Evolutionary conservation across 2,888 invertebrate genomes (phyloP), one percentile per base, ranked within the genome.

Genomic region (Lacanobia wlatinum): DNA sequence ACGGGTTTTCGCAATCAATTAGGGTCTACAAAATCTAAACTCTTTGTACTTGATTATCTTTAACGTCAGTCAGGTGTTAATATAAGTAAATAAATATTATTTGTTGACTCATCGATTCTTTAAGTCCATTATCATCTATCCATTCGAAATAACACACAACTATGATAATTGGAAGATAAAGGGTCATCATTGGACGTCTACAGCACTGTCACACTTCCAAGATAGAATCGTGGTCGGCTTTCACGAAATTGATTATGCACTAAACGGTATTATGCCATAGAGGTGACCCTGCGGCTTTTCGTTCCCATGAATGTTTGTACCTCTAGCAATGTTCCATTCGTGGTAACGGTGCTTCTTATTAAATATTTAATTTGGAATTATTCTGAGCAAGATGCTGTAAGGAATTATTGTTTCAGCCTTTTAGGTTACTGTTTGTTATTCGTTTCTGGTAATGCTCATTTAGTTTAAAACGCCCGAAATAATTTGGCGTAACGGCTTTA

Each of bases 231-330:
- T 81, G 73, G 60, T 65, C 58, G 62, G 73, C 70, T 81, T 74
- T 81, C 79, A 80, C 79, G 80, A 71, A 71, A 80, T 80, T 79
- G 80, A 80, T 79, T 79, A 80, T 79, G 60, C 79, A 61, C 60
- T 80, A 70, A 70, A 75, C 70, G 79, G 80, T 75, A 70, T 70
- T 66, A 78, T 60, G 60, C 46, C 60, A 52, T 60, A 80, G 74
- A 70, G 40, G 67, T 79, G 79, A 79, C 79, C 79, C 79, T 68
- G 59, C 67, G 79, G 79, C 79, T 43, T 64, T 80, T n/a, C 59
- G 67, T 80, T 79, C 80, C 70, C 78, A 79, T 79, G 70, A 63
- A 60, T 66, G 69, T 64, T 23, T 59, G 69, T 40, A 50, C 28
- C 59, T 74, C 43, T 50, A 50, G 21, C 23, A 52, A 46, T 63